Percentiles rank a stretch among this genome's conserved stretches.
Evolutionary conservation across 2,888 invertebrate genomes (phyloP).

Genomic region (Scaptomyza cyrtandrae): DNA sequence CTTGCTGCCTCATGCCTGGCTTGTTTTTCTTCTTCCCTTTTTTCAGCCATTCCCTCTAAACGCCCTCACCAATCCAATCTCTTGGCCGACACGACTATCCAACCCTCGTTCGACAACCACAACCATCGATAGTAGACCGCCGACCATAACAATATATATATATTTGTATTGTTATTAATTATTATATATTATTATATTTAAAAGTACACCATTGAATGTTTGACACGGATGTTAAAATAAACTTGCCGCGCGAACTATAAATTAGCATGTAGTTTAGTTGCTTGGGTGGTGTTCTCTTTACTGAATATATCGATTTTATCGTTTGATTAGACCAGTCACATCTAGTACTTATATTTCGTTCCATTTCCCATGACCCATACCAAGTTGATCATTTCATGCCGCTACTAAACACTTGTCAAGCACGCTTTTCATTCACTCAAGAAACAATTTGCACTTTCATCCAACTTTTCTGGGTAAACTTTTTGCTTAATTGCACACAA

Average conservation of each 20-base stretch:
- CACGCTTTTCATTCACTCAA: conserved; percentile 34
- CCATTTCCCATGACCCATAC: too few relatives aligned
- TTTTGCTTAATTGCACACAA: conserved; percentile 47
- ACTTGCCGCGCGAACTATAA: conserved; percentile 31
- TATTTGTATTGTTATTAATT: conserved; percentile 55
- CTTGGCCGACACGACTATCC: too few relatives aligned
- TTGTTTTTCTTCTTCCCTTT: too few relatives aligned
- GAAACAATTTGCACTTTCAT: conserved; percentile 71
- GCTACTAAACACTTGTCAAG: conserved; percentile 6
- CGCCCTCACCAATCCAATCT: too few relatives aligned
- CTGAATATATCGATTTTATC: conserved; percentile 19
- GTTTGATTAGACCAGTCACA: neutral
- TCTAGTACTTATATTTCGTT: neutral
- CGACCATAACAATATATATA: too few relatives aligned
- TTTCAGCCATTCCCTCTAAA: too few relatives aligned
- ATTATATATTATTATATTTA: too few relatives aligned
- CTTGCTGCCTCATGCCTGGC: too few relatives aligned
- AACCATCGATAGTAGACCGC: too few relatives aligned
- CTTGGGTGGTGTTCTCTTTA: conserved; percentile 10
- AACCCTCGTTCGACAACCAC: too few relatives aligned
- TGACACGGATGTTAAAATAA: conserved; percentile 68
- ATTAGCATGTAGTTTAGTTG: conserved; percentile 53
- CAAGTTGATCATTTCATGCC: neutral
- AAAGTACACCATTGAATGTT: conserved; percentile 44
- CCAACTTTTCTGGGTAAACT: conserved; percentile 27